These are phyloP conservation scores for Tenrec ecaudatus DNA, from an alignment of 2,113 vertebrate species.

Conservation along the genomic window DNA sequence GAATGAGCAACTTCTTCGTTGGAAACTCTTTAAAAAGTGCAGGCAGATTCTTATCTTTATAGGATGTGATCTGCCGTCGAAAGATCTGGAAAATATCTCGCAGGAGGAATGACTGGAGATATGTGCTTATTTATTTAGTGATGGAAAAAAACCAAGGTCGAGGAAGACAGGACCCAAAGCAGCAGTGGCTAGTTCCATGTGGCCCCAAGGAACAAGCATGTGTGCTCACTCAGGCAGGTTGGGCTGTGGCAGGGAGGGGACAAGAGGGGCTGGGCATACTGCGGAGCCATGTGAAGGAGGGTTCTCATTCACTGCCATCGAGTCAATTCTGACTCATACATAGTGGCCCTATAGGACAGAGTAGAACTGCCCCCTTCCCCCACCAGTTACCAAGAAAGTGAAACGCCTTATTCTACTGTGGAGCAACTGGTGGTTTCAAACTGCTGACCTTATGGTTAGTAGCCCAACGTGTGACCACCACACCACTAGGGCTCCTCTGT, in stretches of 20 bases:
- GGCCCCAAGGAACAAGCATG: background rate
- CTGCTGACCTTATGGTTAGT: too few relatives aligned
- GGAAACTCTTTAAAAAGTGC: constrained; percentile 13
- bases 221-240: background rate
- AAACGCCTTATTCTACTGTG: too few relatives aligned
- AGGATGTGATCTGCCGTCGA: background rate
- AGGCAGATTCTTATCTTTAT: constrained; percentile 46
- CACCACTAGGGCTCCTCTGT: too few relatives aligned
- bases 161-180: background rate
- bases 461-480: too few relatives aligned
- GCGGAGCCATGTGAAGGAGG: background rate
- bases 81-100: constrained; percentile 23
- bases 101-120: background rate
- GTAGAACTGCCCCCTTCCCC: too few relatives aligned
- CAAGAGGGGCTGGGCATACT: background rate
- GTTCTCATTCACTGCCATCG: too few relatives aligned
- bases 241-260: background rate
- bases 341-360: too few relatives aligned
- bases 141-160: background rate
- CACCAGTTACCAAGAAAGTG: too few relatives aligned
- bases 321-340: too few relatives aligned
- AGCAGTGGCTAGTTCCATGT: background rate
- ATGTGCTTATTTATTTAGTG: background rate
- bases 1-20: background rate
- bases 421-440: too few relatives aligned